Evolutionary conservation across 2,888 invertebrate species (phyloP), one percentile per base, ranked within the genome.

Genomic region (Isotomurus palustris): DNA sequence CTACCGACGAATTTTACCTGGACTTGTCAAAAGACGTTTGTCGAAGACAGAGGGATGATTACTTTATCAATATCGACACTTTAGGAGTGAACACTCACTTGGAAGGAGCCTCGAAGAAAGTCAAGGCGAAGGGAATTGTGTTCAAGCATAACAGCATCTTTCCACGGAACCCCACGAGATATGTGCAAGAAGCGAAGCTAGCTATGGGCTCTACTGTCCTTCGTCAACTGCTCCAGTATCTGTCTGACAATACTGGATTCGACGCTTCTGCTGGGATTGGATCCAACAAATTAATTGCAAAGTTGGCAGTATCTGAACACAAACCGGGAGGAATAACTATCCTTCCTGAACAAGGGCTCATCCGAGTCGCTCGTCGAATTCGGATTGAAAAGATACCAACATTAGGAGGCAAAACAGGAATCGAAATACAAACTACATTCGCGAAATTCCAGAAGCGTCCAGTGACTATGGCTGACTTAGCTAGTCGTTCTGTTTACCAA

Each of bases 1-100:
- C 58, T 2, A 35, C 10, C 8, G 58, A 58, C 24, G 58, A 58
- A 17, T 58, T 58, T 36, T 58, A 48, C 28, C 22, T 58, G 17
- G 58, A 58, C 24, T n/a, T 58, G 1, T 48, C 58, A 1, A 36
- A 38, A 6, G 58, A 58, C 28, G 53, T 58, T 17, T 10, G 28
- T 2, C 22, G 47, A 1, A 36, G 51, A 29, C 4, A 25, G 2
- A 6, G 17, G 12, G 53, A 45, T 1, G 8, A 12, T 10, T n/a
- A 38, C n/a, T n/a, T n/a, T n/a, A 5, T 10, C 21, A 2, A 12
- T 32, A 32, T 10, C 35, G 14, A 32, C 10, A 32, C 10, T 14
- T 32, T 10, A 32, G 14, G 35, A 1, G 17, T 12, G n/a, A 17
- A 36, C 24, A 57, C 57, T 1, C 52, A 52, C 22, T 25, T 57